Conservation (phyloP, 2,888 invertebrate genomes). For the Catonia carolina region DNA sequence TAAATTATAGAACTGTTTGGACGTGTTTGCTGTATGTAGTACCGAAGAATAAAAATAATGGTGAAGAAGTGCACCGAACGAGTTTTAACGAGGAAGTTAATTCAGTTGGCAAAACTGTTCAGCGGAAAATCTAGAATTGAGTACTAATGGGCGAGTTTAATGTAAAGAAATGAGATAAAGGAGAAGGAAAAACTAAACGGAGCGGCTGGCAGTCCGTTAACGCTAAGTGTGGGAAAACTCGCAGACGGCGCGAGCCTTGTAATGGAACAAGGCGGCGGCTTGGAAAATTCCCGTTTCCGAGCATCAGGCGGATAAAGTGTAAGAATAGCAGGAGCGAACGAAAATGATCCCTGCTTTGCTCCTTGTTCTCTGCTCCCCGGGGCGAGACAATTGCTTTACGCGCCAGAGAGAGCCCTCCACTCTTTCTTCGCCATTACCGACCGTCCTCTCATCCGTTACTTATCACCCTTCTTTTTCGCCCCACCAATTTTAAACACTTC, state of each 20-base stretch:
- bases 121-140: no score
- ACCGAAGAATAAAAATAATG: no score
- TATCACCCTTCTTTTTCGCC: slow-evolving; percentile 23
- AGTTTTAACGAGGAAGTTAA: no score
- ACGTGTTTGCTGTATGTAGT: no score
- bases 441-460: slow-evolving; percentile 12
- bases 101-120: no score
- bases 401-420: slow-evolving; percentile 4
- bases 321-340: slow-evolving; percentile 16
- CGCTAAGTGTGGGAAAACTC: slow-evolving; percentile 17
- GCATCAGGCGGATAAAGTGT: slow-evolving; percentile 8
- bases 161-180: slow-evolving; percentile 1
- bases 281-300: slow-evolving; percentile 17
- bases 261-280: slow-evolving; percentile 13
- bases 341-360: slow-evolving; percentile 2
- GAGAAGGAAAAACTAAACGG: no score
- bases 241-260: slow-evolving; percentile 10
- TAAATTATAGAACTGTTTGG: no score
- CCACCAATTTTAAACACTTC: slow-evolving; percentile 23
- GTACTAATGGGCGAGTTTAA: neutral
- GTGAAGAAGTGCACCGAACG: no score
- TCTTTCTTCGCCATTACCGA: slow-evolving; percentile 22
- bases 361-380: neutral
- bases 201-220: neutral
- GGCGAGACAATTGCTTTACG: no score